Percentiles rank a stretch among this genome's conserved stretches.
These are phyloP conservation scores for Myotis vivesi DNA, from an alignment of 2,797 vertebrate species.

Conservation along the genomic window DNA sequence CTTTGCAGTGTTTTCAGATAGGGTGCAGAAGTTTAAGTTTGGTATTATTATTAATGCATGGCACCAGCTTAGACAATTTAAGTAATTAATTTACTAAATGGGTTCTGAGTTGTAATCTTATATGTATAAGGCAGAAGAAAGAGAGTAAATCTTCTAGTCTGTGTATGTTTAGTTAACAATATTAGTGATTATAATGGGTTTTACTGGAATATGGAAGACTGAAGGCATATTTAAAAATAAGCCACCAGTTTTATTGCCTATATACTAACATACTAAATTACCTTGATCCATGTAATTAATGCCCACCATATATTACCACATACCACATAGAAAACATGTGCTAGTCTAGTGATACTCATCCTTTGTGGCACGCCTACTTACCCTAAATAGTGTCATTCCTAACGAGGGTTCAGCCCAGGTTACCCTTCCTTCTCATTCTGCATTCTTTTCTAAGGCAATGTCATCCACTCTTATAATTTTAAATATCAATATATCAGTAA, in stretches of 20 bases:
- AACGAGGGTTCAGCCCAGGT: not conserved
- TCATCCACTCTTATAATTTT: not conserved
- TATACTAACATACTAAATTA: conserved; percentile 6
- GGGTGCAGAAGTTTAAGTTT: conserved; percentile 41
- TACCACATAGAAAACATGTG: not conserved
- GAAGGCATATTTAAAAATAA: conserved; percentile 40
- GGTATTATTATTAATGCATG: conserved; percentile 4
- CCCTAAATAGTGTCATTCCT: not conserved
- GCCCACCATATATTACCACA: not conserved
- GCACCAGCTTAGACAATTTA: conserved; percentile 37
- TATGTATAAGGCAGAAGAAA: conserved; percentile 15
- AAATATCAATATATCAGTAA: not conserved
- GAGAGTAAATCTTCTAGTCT: conserved; percentile 40
- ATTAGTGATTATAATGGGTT: conserved; percentile 50
- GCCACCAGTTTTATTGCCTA: not conserved
- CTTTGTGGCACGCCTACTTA: not conserved
- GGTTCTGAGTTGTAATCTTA: conserved; percentile 57
- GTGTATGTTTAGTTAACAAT: conserved; percentile 41
- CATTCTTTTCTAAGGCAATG: not conserved
- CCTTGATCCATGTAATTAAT: conserved; percentile 26
- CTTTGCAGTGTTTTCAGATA: conserved; percentile 32
- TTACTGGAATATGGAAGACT: conserved; percentile 47
- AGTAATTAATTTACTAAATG: conserved; percentile 14
- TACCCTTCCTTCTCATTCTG: not conserved
- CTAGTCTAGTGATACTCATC: not conserved